A percentile compares a stretch with the other conserved stretches of the same genome.
These are phyloP conservation scores for Agrochola litura DNA, from an alignment of 2,888 invertebrate genomes.

Conservation along the genomic window DNA sequence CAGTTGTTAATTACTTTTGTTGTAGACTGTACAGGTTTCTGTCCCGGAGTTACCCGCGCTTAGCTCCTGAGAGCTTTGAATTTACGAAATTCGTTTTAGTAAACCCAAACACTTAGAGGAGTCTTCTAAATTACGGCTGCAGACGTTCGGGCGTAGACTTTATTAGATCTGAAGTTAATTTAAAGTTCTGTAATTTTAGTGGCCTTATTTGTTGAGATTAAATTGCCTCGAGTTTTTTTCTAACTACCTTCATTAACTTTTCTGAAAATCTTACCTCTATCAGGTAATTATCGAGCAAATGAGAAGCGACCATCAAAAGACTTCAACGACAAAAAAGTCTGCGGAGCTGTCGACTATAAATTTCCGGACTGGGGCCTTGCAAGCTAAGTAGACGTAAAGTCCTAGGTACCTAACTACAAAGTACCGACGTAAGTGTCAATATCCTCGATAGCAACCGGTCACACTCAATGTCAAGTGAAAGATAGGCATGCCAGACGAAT, in stretches of 20 bases:
- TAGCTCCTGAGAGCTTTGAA: slow-evolving; percentile 64
- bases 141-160: slow-evolving; percentile 46
- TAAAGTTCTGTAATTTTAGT: slow-evolving; percentile 25
- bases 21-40: slow-evolving; percentile 63
- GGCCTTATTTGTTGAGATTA: slow-evolving; percentile 5
- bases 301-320: slow-evolving; percentile 45
- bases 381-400: slow-evolving; percentile 58
- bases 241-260: neutral
- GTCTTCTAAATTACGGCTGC: slow-evolving; percentile 58
- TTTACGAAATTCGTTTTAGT: slow-evolving; percentile 66
- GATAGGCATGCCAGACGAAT: slow-evolving; percentile 79
- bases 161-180: slow-evolving; percentile 45
- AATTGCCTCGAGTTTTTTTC: neutral
- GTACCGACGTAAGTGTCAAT: slow-evolving; percentile 76
- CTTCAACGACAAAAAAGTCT: slow-evolving; percentile 46
- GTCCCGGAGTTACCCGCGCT: slow-evolving; percentile 58
- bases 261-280: slow-evolving; percentile 1
- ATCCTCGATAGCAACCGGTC: slow-evolving; percentile 82
- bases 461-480: slow-evolving; percentile 88
- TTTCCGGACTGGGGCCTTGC: slow-evolving; percentile 51
- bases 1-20: slow-evolving; percentile 74
- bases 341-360: slow-evolving; percentile 42
- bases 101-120: slow-evolving; percentile 50
- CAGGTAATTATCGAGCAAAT: slow-evolving; percentile 29
- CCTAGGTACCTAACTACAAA: slow-evolving; percentile 49